A percentile compares a stretch with the other conserved stretches of the same genome.
Evolutionary conservation across 1,140 invertebrate genomes (phyloP).

Genomic region (Globodera ellingtonae): DNA sequence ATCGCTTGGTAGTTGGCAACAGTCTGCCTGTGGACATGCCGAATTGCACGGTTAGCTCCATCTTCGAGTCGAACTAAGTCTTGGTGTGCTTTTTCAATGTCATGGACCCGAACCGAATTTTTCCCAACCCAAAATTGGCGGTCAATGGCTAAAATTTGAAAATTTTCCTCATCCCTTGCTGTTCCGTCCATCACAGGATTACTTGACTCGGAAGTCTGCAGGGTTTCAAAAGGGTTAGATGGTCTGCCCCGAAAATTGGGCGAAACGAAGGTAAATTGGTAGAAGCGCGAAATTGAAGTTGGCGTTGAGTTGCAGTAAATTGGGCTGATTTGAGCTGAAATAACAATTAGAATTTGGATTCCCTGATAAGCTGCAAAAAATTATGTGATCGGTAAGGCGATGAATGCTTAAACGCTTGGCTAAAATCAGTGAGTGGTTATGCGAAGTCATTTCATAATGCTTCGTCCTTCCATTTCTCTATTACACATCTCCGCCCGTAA

Average conservation of each 20-base stretch:
- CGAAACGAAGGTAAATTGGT: slow-evolving; percentile 1
- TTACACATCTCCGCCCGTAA: too few species aligned
- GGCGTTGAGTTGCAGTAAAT: background rate
- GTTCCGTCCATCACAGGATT: slow-evolving; percentile 1
- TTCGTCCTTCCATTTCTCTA: too few species aligned
- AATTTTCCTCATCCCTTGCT: background rate
- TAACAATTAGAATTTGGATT: background rate
- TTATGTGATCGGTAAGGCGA: background rate
- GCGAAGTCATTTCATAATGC: too few species aligned
- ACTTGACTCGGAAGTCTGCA: slow-evolving; percentile 9
- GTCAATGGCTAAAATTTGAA: background rate
- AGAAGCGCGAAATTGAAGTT: background rate
- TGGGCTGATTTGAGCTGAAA: background rate
- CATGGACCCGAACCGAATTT: background rate
- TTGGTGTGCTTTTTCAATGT: background rate
- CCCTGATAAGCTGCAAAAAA: background rate
- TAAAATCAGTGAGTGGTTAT: too few species aligned
- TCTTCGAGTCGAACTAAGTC: slow-evolving; percentile 1
- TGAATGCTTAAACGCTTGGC: background rate
- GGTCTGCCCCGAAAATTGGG: background rate
- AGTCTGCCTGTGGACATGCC: background rate
- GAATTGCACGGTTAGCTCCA: slow-evolving; percentile 3
- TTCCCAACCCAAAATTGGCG: slow-evolving; percentile 4
- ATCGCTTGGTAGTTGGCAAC: slow-evolving; percentile 2
- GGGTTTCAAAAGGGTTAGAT: background rate